phyloP scores from a whole-genome alignment of 2,888 invertebrate species.

The Cotesia congregata region DNA sequence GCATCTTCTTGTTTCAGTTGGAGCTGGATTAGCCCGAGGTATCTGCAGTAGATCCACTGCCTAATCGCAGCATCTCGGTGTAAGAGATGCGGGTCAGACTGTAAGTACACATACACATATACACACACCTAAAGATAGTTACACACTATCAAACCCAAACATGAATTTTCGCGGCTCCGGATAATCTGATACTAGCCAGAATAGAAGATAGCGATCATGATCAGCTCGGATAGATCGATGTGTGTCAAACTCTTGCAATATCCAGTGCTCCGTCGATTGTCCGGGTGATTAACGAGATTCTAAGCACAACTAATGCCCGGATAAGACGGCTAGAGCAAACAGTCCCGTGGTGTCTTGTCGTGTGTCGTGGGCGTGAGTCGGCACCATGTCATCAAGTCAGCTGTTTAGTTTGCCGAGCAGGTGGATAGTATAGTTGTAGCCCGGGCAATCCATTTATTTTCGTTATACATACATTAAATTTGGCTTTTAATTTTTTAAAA shows the following conservation, averaged over 20 bases:
- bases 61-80: conserved; percentile 23
- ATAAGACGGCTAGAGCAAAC: conserved; percentile 22
- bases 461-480: too few relatives aligned
- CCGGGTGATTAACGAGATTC: conserved; percentile 8
- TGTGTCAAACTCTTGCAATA: conserved; percentile 20
- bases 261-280: not conserved
- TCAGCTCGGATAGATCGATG: not conserved
- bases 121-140: not conserved
- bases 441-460: not conserved
- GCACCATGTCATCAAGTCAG: conserved; percentile 14
- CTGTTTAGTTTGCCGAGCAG: not conserved
- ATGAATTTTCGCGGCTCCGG: too few relatives aligned
- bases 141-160: too few relatives aligned
- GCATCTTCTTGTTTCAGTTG: conserved; percentile 14
- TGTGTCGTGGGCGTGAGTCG: not conserved
- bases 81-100: conserved; percentile 11
- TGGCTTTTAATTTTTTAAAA: not conserved
- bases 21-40: conserved; percentile 16
- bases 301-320: conserved; percentile 12
- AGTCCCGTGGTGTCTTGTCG: not conserved
- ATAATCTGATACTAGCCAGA: too few relatives aligned
- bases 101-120: conserved; percentile 9
- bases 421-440: not conserved
- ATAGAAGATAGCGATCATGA: not conserved
- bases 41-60: conserved; percentile 19